Conservation (phyloP, 1,140 invertebrate species). For the Patella vulgata region DNA sequence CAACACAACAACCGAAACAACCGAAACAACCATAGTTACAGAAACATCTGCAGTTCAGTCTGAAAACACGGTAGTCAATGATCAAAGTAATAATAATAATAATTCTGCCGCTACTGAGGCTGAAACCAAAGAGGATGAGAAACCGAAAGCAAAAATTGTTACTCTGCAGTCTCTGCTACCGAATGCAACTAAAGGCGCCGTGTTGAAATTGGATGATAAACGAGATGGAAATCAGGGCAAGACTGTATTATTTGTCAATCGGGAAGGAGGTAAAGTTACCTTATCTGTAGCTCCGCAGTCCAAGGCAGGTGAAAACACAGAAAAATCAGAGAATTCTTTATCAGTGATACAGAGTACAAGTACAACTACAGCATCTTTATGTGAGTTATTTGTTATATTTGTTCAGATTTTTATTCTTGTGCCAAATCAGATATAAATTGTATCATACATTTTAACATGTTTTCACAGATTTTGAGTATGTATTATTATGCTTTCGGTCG, state of each 20-base stretch:
- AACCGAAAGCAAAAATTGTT: slow-evolving; percentile 20
- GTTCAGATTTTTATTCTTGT: too few relatives aligned
- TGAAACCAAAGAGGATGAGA: slow-evolving; percentile 8
- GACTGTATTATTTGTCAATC: slow-evolving; percentile 57
- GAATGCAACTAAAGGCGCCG: slow-evolving; percentile 33
- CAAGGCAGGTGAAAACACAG: slow-evolving; percentile 24
- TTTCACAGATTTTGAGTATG: too few relatives aligned
- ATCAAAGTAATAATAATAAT: too few relatives aligned
- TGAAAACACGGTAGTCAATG: not conserved
- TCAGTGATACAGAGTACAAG: slow-evolving; percentile 21
- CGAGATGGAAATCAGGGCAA: slow-evolving; percentile 32
- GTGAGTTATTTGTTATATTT: not conserved
- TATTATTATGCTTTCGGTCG: too few relatives aligned
- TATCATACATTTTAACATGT: too few relatives aligned
- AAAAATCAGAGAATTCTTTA: slow-evolving; percentile 17
- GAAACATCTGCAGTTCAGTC: slow-evolving; percentile 31
- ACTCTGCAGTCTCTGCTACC: slow-evolving; percentile 39
- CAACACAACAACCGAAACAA: slow-evolving; percentile 5
- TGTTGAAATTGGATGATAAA: slow-evolving; percentile 41
- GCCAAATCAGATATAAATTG: too few relatives aligned
- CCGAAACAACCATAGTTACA: slow-evolving; percentile 21
- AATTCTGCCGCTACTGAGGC: too few relatives aligned
- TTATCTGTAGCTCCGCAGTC: slow-evolving; percentile 50
- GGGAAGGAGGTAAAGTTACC: slow-evolving; percentile 56
- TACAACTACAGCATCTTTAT: slow-evolving; percentile 10